A percentile compares a stretch with the other conserved stretches of the same genome.
These are phyloP conservation scores for Acipenser oxyrinchus DNA, from an alignment of 2,797 vertebrate genomes.

Conservation along the genomic window DNA sequence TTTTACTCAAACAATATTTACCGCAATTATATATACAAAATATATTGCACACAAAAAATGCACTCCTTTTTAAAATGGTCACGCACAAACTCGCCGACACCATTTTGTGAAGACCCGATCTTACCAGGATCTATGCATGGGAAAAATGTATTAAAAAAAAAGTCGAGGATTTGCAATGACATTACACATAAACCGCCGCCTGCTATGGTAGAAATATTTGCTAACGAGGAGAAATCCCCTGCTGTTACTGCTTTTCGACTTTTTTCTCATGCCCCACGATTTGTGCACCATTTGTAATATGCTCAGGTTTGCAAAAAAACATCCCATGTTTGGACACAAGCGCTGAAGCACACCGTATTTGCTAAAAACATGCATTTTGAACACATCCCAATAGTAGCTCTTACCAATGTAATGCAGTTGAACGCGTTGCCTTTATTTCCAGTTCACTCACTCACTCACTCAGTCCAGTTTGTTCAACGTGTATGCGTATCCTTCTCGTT, in stretches of 20 bases:
- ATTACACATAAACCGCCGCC: not conserved
- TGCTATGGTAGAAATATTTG: not conserved
- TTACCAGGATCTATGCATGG: constrained; percentile 14
- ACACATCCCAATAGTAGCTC: not conserved
- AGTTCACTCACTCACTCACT: not conserved
- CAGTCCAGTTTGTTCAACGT: not conserved
- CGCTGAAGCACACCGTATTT: not conserved
- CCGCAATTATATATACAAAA: too few relatives aligned
- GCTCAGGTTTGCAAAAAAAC: constrained; percentile 10
- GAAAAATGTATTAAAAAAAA: constrained; percentile 17
- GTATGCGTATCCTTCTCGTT: not conserved
- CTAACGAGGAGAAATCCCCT: not conserved
- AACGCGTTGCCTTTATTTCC: not conserved
- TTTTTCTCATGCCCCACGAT: not conserved
- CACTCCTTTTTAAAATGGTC: constrained; percentile 31
- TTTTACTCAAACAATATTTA: too few relatives aligned
- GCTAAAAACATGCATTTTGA: not conserved
- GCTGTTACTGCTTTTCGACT: not conserved
- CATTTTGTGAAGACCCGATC: constrained; percentile 38
- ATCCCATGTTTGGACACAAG: constrained; percentile 8
- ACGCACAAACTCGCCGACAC: constrained; percentile 29
- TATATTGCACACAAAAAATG: constrained; percentile 11
- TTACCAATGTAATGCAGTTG: constrained; percentile 13
- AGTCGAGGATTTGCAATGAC: constrained; percentile 11
- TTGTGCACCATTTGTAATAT: constrained; percentile 9